Conservation (phyloP, 1,140 invertebrate genomes). For the Penaeus indicus region DNA sequence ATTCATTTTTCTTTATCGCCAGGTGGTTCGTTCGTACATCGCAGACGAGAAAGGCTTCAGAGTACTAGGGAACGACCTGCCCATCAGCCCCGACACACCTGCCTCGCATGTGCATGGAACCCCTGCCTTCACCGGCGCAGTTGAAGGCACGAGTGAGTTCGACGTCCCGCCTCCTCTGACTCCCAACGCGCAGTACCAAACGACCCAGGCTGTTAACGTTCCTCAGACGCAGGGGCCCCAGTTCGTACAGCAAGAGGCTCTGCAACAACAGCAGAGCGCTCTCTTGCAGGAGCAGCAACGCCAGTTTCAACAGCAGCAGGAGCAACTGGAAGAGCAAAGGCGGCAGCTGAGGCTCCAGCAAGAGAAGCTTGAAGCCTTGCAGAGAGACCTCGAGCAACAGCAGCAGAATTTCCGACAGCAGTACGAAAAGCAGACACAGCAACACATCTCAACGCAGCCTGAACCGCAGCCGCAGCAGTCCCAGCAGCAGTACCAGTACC, state of each 20-base stretch:
- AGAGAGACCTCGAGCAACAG: constrained; percentile 34
- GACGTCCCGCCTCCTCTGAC: constrained; percentile 48
- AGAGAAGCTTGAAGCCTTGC: constrained; percentile 29
- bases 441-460: background rate
- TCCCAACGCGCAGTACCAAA: constrained; percentile 32
- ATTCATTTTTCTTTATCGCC: background rate
- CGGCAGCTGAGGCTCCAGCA: constrained; percentile 32
- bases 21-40: constrained; percentile 65
- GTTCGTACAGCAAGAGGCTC: background rate
- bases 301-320: constrained; percentile 34
- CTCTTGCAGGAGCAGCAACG: constrained; percentile 35
- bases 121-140: constrained; percentile 58
- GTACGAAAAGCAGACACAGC: background rate
- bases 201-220: background rate
- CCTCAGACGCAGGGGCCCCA: background rate
- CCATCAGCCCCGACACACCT: constrained; percentile 64
- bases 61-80: constrained; percentile 64
- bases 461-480: background rate
- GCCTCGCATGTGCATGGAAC: constrained; percentile 46
- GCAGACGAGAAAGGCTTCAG: constrained; percentile 63
- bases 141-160: constrained; percentile 58
- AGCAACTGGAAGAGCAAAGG: constrained; percentile 13
- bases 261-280: constrained; percentile 39
- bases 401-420: constrained; percentile 3
- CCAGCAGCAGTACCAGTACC: background rate